A percentile compares a stretch with the other conserved stretches of the same genome.
These are phyloP conservation scores for Semotilus atromaculatus DNA, from an alignment of 2,797 vertebrate species.

Conservation along the genomic window DNA sequence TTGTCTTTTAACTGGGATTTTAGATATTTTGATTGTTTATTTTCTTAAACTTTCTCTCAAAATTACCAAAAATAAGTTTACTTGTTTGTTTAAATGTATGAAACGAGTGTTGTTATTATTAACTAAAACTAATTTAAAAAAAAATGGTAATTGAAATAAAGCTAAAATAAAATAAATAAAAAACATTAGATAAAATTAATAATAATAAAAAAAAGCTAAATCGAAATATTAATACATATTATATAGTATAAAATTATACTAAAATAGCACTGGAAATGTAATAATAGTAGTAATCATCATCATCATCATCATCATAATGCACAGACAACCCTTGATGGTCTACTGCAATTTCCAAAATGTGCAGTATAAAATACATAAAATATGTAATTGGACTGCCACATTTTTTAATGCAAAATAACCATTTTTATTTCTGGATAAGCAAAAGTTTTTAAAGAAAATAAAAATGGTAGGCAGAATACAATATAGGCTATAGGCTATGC, in stretches of 20 bases:
- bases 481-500: background rate
- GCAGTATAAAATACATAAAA: background rate
- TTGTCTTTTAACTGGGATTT: background rate
- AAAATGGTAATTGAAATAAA: background rate
- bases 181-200: background rate
- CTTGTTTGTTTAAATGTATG: background rate
- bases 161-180: background rate
- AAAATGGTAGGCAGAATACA: background rate
- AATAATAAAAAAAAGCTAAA: background rate
- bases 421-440: background rate
- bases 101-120: background rate
- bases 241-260: background rate
- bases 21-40: background rate
- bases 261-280: background rate
- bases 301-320: too few species aligned
- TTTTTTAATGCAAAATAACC: background rate
- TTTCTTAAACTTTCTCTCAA: too few species aligned
- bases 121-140: background rate
- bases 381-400: background rate
- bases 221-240: background rate
- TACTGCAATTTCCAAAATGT: background rate
- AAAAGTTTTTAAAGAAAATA: background rate
- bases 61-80: background rate
- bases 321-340: too few species aligned
- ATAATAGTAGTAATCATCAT: too few species aligned